Evolutionary conservation across 2,797 vertebrate genomes (phyloP).

Genomic region (Rhinoraja longicauda): DNA sequence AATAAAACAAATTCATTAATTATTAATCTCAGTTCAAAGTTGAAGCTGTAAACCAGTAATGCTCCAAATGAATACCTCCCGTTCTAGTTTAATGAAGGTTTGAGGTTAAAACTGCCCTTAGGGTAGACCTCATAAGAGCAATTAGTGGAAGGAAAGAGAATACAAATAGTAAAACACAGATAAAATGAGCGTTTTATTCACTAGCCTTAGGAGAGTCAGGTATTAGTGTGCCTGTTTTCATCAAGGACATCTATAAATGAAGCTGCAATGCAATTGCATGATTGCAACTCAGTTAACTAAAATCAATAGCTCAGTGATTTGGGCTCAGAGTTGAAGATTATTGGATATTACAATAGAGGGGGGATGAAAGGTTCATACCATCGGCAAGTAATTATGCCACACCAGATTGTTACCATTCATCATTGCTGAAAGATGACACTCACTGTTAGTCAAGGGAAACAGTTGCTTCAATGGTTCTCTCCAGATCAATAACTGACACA

Average conservation of each 20-base stretch:
- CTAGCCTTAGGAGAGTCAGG: not conserved
- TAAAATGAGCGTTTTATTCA: conserved; percentile 31
- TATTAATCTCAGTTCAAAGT: conserved; percentile 52
- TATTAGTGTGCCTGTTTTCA: not conserved
- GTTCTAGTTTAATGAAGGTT: conserved; percentile 61
- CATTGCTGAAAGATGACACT: conserved; percentile 82
- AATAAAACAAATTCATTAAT: conserved; percentile 51
- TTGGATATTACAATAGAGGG: conserved; percentile 45
- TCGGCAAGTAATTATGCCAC: conserved; percentile 88
- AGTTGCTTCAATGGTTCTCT: conserved; percentile 65
- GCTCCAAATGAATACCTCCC: conserved; percentile 58
- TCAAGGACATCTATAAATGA: conserved; percentile 7
- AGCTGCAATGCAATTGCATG: not conserved
- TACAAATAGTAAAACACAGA: conserved; percentile 41
- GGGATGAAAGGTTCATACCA: conserved; percentile 73
- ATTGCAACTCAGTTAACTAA: conserved; percentile 15
- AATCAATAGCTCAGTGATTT: conserved; percentile 36
- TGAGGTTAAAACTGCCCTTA: conserved; percentile 56
- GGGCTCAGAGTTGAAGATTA: conserved; percentile 50
- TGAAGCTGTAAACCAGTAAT: conserved; percentile 55
- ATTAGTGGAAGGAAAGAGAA: conserved; percentile 44
- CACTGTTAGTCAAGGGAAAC: conserved; percentile 87
- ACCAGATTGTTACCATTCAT: conserved; percentile 78
- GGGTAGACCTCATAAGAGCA: conserved; percentile 51
- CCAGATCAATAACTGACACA: conserved; percentile 81